phyloP scores from a whole-genome alignment of 1,140 invertebrate species.

The Heliconius congener region DNA sequence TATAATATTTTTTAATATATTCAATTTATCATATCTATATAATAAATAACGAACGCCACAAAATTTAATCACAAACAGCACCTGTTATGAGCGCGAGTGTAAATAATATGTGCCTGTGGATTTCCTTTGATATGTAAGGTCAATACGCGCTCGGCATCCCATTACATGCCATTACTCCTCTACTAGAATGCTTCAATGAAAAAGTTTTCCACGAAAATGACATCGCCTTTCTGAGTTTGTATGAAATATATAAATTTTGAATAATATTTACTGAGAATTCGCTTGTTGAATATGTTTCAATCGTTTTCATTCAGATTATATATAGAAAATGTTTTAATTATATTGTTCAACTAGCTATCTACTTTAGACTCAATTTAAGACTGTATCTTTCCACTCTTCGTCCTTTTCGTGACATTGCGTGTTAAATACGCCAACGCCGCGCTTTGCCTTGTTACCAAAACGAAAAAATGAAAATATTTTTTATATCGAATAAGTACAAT shows the following conservation, averaged over 20 bases:
- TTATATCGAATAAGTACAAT: no score
- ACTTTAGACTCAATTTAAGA: no score
- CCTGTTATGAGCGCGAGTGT: not conserved
- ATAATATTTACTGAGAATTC: not conserved
- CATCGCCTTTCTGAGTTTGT: not conserved
- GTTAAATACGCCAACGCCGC: no score
- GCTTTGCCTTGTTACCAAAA: no score
- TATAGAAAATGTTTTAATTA: no score
- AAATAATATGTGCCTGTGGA: not conserved
- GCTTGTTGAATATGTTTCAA: not conserved
- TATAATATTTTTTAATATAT: no score
- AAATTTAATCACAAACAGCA: not conserved
- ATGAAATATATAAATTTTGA: not conserved
- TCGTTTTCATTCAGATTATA: no score
- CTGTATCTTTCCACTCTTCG: no score
- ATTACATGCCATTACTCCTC: not conserved
- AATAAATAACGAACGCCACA: not conserved
- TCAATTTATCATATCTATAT: not conserved
- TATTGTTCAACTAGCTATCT: no score
- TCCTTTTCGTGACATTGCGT: no score
- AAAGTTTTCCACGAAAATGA: not conserved
- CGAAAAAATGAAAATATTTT: no score
- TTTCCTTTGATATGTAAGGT: constrained; percentile 17
- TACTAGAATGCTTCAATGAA: not conserved
- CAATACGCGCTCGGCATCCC: constrained; percentile 5